Conservation (phyloP, 2,797 vertebrate species). For the Natrix natrix region DNA sequence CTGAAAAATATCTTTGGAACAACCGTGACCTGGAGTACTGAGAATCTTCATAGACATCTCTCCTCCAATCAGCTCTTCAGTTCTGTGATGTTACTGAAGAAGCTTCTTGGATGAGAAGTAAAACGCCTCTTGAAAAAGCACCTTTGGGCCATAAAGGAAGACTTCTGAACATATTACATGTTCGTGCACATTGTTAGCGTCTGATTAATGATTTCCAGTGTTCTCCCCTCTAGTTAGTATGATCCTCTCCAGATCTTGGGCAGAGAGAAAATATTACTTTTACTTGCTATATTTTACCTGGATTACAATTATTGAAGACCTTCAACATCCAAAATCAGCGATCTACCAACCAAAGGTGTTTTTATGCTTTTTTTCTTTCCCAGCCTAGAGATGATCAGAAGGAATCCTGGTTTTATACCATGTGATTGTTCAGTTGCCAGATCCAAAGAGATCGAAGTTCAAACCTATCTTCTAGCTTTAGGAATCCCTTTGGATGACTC, state of each 20-base stretch:
- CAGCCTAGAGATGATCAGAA: not conserved
- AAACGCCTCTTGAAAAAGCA: no score
- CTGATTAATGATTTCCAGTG: not conserved
- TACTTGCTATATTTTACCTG: no score
- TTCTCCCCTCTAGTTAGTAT: not conserved
- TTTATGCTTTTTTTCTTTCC: not conserved
- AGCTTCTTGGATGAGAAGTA: no score
- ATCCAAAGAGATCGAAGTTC: no score
- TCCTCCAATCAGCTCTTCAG: no score
- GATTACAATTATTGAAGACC: not conserved
- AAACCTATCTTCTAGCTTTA: no score
- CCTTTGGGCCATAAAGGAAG: not conserved
- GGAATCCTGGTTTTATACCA: not conserved
- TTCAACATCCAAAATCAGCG: not conserved
- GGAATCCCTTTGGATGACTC: no score
- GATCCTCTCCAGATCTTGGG: no score
- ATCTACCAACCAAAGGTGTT: not conserved
- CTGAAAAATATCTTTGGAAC: no score
- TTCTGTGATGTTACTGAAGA: no score
- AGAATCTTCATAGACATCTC: no score
- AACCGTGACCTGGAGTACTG: no score
- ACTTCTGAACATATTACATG: conserved; percentile 13
- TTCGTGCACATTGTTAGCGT: not conserved
- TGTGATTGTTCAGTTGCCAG: not conserved
- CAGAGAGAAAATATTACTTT: not conserved